These are phyloP conservation scores for Athene cunicularia DNA, from an alignment of 2,113 vertebrate genomes.

Conservation along the genomic window DNA sequence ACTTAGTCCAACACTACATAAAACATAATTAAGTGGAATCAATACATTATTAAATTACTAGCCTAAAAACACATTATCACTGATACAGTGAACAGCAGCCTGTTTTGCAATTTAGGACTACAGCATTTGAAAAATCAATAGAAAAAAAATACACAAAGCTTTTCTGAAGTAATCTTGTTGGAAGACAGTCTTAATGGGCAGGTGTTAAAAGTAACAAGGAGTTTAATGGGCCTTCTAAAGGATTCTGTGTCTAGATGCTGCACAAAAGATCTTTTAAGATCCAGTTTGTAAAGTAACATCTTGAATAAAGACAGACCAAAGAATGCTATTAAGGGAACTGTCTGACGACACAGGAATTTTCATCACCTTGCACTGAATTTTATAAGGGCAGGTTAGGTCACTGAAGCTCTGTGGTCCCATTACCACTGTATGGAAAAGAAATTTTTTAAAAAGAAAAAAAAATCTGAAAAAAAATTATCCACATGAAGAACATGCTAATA, in stretches of 20 bases:
- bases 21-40: conserved; percentile 16
- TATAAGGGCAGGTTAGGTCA: background rate
- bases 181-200: conserved; percentile 6
- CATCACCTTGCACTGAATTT: background rate
- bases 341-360: conserved; percentile 39
- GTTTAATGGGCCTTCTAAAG: conserved; percentile 24
- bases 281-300: background rate
- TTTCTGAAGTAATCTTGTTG: background rate
- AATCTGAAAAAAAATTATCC: background rate
- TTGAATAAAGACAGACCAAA: conserved; percentile 4
- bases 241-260: background rate
- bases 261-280: conserved; percentile 40
- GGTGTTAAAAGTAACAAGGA: conserved; percentile 27
- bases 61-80: background rate
- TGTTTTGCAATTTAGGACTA: background rate
- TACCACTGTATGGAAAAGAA: background rate
- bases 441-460: background rate
- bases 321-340: conserved; percentile 20
- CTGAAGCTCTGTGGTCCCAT: background rate
- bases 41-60: background rate
- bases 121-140: background rate
- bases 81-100: background rate
- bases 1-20: background rate
- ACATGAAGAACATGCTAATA: background rate
- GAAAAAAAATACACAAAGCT: background rate